Conservation (phyloP, 1,140 invertebrate species). For the Venturia canescens region DNA sequence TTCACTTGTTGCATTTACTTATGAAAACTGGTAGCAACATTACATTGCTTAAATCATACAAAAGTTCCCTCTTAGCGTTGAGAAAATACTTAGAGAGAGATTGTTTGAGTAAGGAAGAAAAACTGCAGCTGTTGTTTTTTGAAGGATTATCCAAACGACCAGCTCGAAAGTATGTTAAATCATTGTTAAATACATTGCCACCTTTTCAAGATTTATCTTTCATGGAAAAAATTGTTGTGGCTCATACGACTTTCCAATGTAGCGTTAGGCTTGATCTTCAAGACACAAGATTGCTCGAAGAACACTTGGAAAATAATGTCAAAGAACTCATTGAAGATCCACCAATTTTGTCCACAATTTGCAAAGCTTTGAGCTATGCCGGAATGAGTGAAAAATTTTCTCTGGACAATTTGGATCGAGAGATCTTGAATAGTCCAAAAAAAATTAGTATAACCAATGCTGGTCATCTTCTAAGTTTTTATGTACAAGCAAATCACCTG, state of each 20-base stretch:
- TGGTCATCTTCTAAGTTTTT: conserved; percentile 51
- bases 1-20: conserved; percentile 16
- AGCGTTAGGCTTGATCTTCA: conserved; percentile 31
- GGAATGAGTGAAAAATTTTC: conserved; percentile 29
- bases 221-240: conserved; percentile 52
- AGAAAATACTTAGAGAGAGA: conserved; percentile 23
- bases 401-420: conserved; percentile 50
- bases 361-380: conserved; percentile 52
- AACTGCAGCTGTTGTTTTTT: conserved; percentile 51
- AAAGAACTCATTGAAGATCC: conserved; percentile 44
- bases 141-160: conserved; percentile 44
- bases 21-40: not conserved
- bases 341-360: conserved; percentile 48
- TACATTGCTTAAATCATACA: conserved; percentile 21
- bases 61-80: conserved; percentile 47
- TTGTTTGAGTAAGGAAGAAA: conserved; percentile 37
- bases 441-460: conserved; percentile 38
- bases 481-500: conserved; percentile 44
- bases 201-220: conserved; percentile 48
- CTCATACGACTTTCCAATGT: conserved; percentile 50
- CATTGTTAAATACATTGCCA: conserved; percentile 46
- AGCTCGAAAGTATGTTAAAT: conserved; percentile 22
- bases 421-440: conserved; percentile 32
- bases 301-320: conserved; percentile 44
- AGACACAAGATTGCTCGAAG: conserved; percentile 44